A percentile compares a stretch with the other conserved stretches of the same genome.
Conservation (phyloP, 2,113 vertebrate genomes). For the Macrotus californicus region DNA sequence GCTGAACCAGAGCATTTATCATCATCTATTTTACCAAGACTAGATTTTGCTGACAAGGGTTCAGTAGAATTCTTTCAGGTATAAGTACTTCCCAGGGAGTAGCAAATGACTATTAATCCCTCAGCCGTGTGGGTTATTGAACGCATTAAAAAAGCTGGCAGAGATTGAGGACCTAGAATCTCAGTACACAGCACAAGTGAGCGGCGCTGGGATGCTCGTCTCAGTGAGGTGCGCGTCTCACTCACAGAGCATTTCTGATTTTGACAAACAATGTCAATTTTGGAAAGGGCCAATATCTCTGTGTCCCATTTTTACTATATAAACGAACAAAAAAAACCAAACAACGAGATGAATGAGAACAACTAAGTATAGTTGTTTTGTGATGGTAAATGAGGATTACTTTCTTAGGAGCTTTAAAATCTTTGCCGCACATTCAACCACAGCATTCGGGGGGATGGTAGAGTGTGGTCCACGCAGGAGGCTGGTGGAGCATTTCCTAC, state of each 20-base stretch:
- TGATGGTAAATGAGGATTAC: not conserved
- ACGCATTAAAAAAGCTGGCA: not conserved
- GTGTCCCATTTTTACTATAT: not conserved
- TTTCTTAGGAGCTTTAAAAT: not conserved
- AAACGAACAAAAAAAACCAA: not conserved
- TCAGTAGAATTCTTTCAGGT: constrained; percentile 55
- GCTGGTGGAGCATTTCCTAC: not conserved
- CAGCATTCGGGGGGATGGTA: not conserved
- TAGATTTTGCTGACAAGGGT: constrained; percentile 54
- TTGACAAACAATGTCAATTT: not conserved
- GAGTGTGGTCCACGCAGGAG: not conserved
- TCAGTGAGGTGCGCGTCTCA: not conserved
- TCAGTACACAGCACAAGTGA: not conserved
- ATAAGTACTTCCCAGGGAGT: constrained; percentile 47
- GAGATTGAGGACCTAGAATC: not conserved
- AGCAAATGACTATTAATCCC: constrained; percentile 51
- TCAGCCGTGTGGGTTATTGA: constrained; percentile 25
- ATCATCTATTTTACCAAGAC: constrained; percentile 52
- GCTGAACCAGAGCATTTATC: constrained; percentile 29
- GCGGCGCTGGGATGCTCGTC: not conserved
- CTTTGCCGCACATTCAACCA: not conserved
- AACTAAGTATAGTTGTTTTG: not conserved
- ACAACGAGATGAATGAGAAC: not conserved
- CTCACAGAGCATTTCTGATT: not conserved
- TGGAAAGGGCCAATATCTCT: not conserved